Conservation (phyloP, 1,140 invertebrate genomes). For the Drosophila mayri region DNA sequence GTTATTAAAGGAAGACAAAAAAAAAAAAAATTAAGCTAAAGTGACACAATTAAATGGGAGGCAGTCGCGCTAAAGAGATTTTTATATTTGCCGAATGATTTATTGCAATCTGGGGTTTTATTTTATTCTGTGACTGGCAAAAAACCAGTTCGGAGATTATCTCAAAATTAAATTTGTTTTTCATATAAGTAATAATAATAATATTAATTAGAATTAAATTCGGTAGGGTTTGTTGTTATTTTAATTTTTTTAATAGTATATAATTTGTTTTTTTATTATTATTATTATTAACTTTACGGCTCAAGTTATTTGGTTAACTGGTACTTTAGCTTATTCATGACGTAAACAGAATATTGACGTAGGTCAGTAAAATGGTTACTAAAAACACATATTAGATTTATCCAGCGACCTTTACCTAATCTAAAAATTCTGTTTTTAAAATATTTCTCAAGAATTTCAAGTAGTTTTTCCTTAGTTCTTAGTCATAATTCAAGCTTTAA, state of each 20-base stretch:
- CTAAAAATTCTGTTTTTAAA: not conserved
- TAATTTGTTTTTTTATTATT: too few relatives aligned
- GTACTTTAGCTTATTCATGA: not conserved
- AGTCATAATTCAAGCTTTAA: not conserved
- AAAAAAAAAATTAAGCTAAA: conserved; percentile 29
- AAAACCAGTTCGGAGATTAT: not conserved
- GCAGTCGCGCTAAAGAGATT: conserved; percentile 1
- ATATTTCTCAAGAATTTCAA: not conserved
- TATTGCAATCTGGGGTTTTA: conserved; percentile 1
- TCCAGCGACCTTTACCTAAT: not conserved
- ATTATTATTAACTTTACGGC: not conserved
- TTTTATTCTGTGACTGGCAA: not conserved
- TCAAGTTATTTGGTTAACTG: not conserved
- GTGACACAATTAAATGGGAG: conserved; percentile 26
- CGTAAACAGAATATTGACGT: not conserved
- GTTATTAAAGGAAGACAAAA: conserved; percentile 11
- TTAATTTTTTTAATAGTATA: too few relatives aligned
- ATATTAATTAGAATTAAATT: too few relatives aligned
- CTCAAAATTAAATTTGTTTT: not conserved
- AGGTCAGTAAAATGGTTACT: not conserved
- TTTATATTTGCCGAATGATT: conserved; percentile 27
- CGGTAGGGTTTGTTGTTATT: not conserved
- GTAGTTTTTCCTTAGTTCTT: not conserved
- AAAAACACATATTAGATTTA: not conserved
- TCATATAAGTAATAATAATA: not conserved